Base-by-base conservation (phyloP, 2,888 invertebrate genomes). In the Melipona beecheii region DNA sequence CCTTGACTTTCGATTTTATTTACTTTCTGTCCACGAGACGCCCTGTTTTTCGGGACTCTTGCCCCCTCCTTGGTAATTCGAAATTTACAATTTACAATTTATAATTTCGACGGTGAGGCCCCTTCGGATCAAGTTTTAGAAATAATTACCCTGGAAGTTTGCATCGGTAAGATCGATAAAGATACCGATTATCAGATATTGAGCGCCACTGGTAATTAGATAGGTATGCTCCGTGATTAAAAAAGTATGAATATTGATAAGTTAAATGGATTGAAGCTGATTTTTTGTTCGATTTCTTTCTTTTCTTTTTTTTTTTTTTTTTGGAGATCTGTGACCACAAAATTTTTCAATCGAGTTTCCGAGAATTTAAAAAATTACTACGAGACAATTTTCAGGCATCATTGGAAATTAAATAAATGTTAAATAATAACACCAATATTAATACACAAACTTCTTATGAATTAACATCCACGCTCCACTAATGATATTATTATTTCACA, bases 1-100 rank as follows among this genome's bases (percentile, higher is more conserved):
- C 77, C 27, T 9, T 11, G 52, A 64, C 54, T 75, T 49, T 56
- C 49, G 65, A 56, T 75, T 75, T 75, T 64, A 74, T 74, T 64
- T 73, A 62, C 64, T 52, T 60, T 60, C 64, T 64, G 36, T 24
- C 36, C 43, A 52, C 62, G 19, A n/a, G 27, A 52, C 68, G 50
- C n/a, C 21, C 21, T 5, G 27, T 19, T 43, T 69, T 50, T 54
- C 6, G 15, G n/a, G 9, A 52, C 68, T 21, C 27, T 69, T 52
- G 52, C 24, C 11, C 11, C 56, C n/a, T 15, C 15, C 6, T 13
- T 4, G 31, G 19, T 54, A 31, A 54, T 52, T 21, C 24, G 13
- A 6, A 69, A 50, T 54, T 52, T 17, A 21, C 52, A 69, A 70
- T 69, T 69, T 69, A 31, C 69, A 58, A 54, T 56, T 56, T 58